Conservation (phyloP, 1,140 invertebrate species). For the Drosophila kepulauana region DNA sequence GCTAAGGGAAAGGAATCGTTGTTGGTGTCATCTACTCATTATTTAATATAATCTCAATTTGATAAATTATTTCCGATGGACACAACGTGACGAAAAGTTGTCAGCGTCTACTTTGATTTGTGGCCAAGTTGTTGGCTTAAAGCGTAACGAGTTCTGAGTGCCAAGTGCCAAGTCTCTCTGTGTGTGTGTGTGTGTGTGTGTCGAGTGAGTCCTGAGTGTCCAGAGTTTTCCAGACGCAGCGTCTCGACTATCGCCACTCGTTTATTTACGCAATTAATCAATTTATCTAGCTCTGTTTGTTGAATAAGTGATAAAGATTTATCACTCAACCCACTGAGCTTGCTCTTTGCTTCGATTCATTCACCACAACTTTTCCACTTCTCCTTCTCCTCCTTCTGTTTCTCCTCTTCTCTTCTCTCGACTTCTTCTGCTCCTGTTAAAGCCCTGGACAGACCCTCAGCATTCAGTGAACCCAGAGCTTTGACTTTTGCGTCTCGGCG, state of each 20-base stretch:
- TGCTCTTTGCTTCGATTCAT: conserved; percentile 8
- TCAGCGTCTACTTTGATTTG: conserved; percentile 66
- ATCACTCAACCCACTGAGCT: conserved; percentile 56
- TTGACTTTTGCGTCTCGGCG: conserved; percentile 77
- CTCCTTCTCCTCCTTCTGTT: not conserved
- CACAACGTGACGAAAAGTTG: conserved; percentile 75
- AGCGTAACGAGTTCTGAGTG: not conserved
- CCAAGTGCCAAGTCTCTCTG: no score
- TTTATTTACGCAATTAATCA: conserved; percentile 82
- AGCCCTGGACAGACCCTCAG: conserved; percentile 46
- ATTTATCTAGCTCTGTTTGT: conserved; percentile 64
- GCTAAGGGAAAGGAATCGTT: conserved; percentile 26
- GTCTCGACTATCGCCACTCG: conserved; percentile 42
- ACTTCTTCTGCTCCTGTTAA: conserved; percentile 38
- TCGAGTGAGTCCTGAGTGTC: not conserved
- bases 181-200: no score
- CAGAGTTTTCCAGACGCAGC: conserved; percentile 14
- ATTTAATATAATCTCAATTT: conserved; percentile 72
- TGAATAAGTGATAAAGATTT: conserved; percentile 80
- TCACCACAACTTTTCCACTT: not conserved
- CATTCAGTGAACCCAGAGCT: conserved; percentile 77
- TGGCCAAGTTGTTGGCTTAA: conserved; percentile 33
- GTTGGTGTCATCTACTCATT: conserved; percentile 74
- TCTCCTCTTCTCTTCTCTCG: not conserved
- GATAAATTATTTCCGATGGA: conserved; percentile 81